These are phyloP conservation scores for Noctilio leporinus DNA, from an alignment of 2,113 vertebrate species.

Conservation along the genomic window DNA sequence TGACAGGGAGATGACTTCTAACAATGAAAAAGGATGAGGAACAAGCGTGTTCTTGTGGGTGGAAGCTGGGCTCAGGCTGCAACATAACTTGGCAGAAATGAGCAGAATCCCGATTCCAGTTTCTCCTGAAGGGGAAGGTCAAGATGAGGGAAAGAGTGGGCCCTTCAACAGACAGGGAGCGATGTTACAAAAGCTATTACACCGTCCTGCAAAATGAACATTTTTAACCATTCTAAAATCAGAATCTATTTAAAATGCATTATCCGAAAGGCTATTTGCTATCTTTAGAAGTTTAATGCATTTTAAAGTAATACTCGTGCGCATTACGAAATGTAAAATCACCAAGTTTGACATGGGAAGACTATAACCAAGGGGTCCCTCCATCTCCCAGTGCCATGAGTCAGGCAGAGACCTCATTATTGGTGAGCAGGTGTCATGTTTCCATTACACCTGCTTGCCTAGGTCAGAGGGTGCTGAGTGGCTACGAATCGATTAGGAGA, in stretches of 20 bases:
- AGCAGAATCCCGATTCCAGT: not conserved
- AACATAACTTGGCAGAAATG: not conserved
- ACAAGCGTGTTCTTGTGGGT: not conserved
- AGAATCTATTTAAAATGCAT: slow-evolving; percentile 71
- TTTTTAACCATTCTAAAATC: slow-evolving; percentile 64
- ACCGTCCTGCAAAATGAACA: slow-evolving; percentile 60
- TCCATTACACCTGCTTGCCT: slow-evolving; percentile 61
- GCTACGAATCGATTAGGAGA: slow-evolving; percentile 67
- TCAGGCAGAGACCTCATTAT: slow-evolving; percentile 61
- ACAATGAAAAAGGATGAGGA: slow-evolving; percentile 52
- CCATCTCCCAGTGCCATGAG: slow-evolving; percentile 63
- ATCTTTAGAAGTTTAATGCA: slow-evolving; percentile 73
- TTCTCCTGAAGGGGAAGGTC: not conserved
- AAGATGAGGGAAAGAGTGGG: not conserved
- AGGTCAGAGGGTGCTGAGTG: slow-evolving; percentile 56
- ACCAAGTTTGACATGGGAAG: slow-evolving; percentile 56
- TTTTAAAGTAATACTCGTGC: slow-evolving; percentile 72
- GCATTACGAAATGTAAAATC: slow-evolving; percentile 73
- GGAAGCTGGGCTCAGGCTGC: not conserved
- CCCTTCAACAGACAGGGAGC: slow-evolving; percentile 14
- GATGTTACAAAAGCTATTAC: slow-evolving; percentile 54
- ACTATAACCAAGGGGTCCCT: slow-evolving; percentile 47
- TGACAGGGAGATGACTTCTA: slow-evolving; percentile 36
- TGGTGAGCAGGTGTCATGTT: slow-evolving; percentile 62
- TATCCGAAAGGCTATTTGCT: slow-evolving; percentile 71